These are phyloP conservation scores for Zoanthus gigantus DNA, from an alignment of 92 coral and sea anemone species.

Conservation along the genomic window DNA sequence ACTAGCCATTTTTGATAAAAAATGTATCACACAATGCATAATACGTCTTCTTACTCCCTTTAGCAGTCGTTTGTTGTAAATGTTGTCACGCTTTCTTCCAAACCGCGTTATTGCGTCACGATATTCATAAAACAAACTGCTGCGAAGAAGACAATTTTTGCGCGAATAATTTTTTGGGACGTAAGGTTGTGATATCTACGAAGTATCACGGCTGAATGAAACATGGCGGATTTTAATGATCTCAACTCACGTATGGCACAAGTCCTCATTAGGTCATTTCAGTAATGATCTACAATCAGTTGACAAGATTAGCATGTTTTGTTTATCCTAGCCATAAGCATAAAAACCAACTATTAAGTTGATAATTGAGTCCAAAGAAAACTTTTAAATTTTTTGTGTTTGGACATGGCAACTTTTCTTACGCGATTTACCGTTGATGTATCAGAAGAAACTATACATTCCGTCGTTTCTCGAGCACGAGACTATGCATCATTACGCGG, in stretches of 20 bases:
- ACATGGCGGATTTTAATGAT: slow-evolving; percentile 38
- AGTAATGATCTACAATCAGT: neutral
- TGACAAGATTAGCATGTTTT: neutral
- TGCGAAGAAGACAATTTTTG: no score
- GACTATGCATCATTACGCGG: slow-evolving; percentile 64
- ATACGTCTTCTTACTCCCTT: no score
- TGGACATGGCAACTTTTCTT: neutral
- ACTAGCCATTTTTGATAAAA: no score
- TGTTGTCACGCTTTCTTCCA: no score
- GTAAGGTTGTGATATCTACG: neutral
- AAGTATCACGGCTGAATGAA: neutral
- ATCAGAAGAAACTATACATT: slow-evolving; percentile 30
- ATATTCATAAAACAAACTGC: no score
- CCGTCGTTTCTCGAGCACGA: slow-evolving; percentile 48
- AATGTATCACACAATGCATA: no score
- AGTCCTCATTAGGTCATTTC: neutral
- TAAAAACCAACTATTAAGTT: slow-evolving; percentile 1
- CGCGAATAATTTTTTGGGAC: neutral
- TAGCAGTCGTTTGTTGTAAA: no score
- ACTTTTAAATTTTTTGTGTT: neutral
- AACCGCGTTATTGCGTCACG: no score
- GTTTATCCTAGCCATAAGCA: neutral
- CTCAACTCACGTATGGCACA: slow-evolving; percentile 3
- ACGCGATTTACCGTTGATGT: neutral
- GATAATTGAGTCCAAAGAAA: neutral